These are phyloP conservation scores for Fregetta grallaria DNA, from an alignment of 2,113 vertebrate genomes.

Conservation along the genomic window DNA sequence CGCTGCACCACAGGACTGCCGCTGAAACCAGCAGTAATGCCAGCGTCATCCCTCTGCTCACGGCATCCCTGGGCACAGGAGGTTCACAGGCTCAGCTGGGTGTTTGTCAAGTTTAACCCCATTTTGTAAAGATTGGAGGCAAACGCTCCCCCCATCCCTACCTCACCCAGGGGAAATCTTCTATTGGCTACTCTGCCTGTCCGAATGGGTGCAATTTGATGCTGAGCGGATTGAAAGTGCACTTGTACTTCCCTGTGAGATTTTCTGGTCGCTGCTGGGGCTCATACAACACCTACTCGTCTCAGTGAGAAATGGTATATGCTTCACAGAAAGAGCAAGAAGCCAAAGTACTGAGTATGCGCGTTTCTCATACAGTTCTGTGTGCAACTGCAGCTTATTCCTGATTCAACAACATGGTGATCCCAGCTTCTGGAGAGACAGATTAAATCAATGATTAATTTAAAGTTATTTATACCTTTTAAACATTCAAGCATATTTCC, in stretches of 20 bases:
- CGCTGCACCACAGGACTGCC: neutral
- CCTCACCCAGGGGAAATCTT: accelerated
- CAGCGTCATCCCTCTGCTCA: neutral
- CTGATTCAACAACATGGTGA: neutral
- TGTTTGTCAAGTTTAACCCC: neutral
- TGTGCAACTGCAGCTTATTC: neutral
- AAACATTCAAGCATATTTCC: slow-evolving; percentile 1
- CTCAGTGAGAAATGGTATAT: neutral
- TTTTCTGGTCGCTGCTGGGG: neutral
- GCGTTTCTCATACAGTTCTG: neutral
- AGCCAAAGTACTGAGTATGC: neutral
- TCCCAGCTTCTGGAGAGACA: neutral
- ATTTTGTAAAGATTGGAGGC: neutral
- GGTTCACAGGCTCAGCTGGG: neutral
- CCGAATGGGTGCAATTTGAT: neutral
- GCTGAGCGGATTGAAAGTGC: neutral
- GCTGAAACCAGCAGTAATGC: neutral
- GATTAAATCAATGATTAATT: slow-evolving; percentile 39
- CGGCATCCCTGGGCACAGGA: neutral
- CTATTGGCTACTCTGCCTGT: accelerated
- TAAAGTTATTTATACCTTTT: slow-evolving; percentile 25
- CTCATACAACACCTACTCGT: slow-evolving; percentile 17
- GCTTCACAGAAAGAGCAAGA: slow-evolving; percentile 10
- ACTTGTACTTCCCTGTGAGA: neutral
- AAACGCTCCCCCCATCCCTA: neutral